Conservation (phyloP, 2,113 vertebrate genomes). For the Ardeotis arabs region DNA sequence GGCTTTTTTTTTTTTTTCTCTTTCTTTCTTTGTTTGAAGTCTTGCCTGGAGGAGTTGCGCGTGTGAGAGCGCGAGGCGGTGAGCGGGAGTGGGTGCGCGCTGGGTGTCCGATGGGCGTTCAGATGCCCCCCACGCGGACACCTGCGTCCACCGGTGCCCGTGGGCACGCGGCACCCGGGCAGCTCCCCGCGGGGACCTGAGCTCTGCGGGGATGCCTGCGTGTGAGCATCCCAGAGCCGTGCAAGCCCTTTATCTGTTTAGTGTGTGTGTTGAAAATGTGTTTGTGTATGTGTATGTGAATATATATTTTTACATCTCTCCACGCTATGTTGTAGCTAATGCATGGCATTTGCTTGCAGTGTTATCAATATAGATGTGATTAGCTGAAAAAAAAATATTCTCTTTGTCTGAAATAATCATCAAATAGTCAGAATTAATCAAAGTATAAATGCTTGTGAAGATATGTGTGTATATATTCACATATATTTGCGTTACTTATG, state of each 20-base stretch:
- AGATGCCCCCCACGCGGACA: neutral
- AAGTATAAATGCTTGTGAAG: accelerated
- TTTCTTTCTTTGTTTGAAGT: constrained; percentile 64
- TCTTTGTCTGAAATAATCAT: neutral
- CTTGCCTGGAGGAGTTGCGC: constrained; percentile 17
- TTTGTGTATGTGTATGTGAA: neutral
- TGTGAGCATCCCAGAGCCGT: neutral
- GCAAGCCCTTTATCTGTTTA: neutral
- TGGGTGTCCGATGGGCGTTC: neutral
- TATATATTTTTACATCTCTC: accelerated
- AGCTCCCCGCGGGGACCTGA: neutral
- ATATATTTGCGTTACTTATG: neutral
- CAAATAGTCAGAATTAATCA: neutral
- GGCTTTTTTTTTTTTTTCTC: constrained; percentile 56
- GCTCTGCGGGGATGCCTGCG: neutral
- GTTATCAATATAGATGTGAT: neutral
- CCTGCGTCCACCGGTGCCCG: neutral
- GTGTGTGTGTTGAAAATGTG: accelerated
- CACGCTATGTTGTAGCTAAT: accelerated
- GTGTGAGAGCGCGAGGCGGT: neutral
- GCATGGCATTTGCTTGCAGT: neutral
- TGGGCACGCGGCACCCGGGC: accelerated
- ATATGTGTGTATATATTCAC: accelerated
- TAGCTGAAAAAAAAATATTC: neutral
- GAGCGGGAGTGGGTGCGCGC: neutral